phyloP scores from a whole-genome alignment of 2,113 vertebrate species.

The Gambusia holbrooki region DNA sequence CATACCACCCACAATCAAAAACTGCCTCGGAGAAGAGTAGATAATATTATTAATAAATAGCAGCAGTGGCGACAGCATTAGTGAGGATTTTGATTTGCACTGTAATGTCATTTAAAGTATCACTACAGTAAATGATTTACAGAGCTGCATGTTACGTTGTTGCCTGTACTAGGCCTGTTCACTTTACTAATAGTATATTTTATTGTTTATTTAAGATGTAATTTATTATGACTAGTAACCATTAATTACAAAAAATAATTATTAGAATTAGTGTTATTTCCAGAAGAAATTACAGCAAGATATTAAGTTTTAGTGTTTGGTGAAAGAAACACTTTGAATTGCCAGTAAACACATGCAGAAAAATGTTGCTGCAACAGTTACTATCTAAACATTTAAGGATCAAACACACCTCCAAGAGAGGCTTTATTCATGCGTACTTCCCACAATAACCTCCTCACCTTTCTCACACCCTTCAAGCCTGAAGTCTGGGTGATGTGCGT shows the following conservation, averaged over 20 bases:
- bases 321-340: background rate
- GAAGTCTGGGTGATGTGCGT: background rate
- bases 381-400: slow-evolving; percentile 32
- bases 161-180: background rate
- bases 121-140: background rate
- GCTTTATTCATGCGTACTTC: slow-evolving; percentile 45
- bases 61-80: no score
- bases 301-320: slow-evolving; percentile 7
- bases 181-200: background rate
- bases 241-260: background rate
- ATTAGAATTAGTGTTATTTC: background rate
- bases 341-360: slow-evolving; percentile 3
- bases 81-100: no score
- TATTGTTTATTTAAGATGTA: no score
- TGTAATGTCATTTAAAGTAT: background rate
- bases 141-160: background rate
- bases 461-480: slow-evolving; percentile 54
- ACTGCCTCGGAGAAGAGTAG: no score
- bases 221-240: background rate
- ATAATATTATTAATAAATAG: no score
- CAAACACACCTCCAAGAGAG: slow-evolving; percentile 30
- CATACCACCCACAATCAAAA: background rate
- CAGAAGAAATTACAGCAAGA: background rate
- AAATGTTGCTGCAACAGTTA: background rate
- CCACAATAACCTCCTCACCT: slow-evolving; percentile 61